A percentile compares a stretch with the other conserved stretches of the same genome.
These are phyloP conservation scores for Chironomus tentans DNA, from an alignment of 2,888 invertebrate species.

Conservation along the genomic window DNA sequence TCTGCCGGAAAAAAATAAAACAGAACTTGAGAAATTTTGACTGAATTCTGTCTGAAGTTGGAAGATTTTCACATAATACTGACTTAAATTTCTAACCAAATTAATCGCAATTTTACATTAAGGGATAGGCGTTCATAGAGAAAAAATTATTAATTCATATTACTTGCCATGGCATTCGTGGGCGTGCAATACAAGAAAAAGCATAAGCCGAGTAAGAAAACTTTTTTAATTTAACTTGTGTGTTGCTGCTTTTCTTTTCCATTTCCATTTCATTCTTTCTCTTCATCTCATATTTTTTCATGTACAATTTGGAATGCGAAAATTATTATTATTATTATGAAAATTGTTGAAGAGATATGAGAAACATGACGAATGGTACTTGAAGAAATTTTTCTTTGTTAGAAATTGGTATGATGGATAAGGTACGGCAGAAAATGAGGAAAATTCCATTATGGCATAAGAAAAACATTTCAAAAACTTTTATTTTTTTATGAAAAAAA, in stretches of 20 bases:
- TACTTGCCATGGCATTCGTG: not conserved
- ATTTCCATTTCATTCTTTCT: not conserved
- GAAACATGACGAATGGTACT: not conserved
- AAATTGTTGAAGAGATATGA: not conserved
- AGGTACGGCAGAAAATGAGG: not conserved
- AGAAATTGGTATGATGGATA: not conserved
- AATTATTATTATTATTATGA: not conserved
- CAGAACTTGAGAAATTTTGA: no score
- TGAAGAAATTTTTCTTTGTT: not conserved
- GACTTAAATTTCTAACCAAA: no score
- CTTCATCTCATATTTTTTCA: not conserved
- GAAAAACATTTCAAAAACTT: not conserved
- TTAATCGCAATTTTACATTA: no score
- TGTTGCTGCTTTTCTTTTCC: not conserved
- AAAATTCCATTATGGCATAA: not conserved
- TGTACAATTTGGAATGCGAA: not conserved
- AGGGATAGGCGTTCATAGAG: no score
- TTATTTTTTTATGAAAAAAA: not conserved
- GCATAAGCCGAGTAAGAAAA: not conserved
- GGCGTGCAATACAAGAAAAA: not conserved
- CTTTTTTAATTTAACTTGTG: constrained; percentile 7
- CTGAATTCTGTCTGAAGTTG: no score
- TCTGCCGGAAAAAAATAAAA: no score
- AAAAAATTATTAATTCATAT: constrained; percentile 1
- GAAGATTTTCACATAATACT: no score